phyloP scores from a whole-genome alignment of 2,797 vertebrate species.

The Acipenser transmontanus region DNA sequence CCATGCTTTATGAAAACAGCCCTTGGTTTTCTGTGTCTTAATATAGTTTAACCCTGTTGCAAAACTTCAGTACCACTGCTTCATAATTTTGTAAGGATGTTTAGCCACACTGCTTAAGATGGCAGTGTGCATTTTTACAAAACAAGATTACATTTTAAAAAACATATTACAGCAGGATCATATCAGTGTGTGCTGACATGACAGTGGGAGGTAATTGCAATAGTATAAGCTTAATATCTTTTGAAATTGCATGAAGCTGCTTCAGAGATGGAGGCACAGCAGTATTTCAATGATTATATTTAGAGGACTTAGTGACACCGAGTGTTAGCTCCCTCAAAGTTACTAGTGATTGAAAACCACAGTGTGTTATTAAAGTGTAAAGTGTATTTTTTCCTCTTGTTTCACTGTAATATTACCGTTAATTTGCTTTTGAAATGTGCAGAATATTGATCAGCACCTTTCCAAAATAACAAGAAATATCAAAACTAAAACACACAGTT shows the following conservation, averaged over 20 bases:
- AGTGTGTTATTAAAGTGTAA: background rate
- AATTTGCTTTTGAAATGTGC: too few species aligned
- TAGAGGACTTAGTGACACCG: background rate
- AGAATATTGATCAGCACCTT: too few species aligned
- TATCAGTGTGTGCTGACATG: background rate
- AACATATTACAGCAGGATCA: conserved; percentile 10
- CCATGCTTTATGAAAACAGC: too few species aligned
- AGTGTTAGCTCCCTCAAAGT: conserved; percentile 6
- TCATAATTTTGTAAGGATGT: background rate
- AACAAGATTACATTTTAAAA: conserved; percentile 17
- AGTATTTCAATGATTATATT: background rate
- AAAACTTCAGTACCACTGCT: background rate
- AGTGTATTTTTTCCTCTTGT: too few species aligned
- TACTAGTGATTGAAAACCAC: conserved; percentile 5
- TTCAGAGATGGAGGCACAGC: background rate
- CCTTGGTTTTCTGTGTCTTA: background rate
- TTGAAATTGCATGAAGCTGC: background rate
- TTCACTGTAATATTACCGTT: too few species aligned
- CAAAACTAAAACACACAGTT: too few species aligned
- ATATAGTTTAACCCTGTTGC: background rate
- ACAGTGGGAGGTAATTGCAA: conserved; percentile 16
- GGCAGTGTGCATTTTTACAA: conserved; percentile 21
- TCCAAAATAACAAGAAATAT: too few species aligned
- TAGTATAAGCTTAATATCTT: conserved; percentile 12
- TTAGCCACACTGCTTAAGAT: background rate